Conservation (phyloP, 2,797 vertebrate species). For the Salarias fasciatus region DNA sequence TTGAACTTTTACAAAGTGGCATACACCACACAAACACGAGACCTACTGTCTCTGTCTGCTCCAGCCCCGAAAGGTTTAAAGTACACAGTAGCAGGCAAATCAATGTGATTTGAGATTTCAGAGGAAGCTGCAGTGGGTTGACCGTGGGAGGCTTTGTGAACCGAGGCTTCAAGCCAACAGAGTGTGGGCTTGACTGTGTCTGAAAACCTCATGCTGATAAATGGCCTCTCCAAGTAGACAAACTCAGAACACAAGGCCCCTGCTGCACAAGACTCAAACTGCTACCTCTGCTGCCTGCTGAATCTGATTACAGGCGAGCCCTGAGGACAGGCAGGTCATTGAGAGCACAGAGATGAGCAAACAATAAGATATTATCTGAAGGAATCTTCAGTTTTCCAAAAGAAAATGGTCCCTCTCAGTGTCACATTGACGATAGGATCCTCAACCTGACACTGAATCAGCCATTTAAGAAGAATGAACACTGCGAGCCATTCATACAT, state of each 20-base stretch:
- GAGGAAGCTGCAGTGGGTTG: slow-evolving; percentile 51
- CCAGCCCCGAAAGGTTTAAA: slow-evolving; percentile 40
- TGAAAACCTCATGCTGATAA: slow-evolving; percentile 78
- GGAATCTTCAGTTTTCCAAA: slow-evolving; percentile 89
- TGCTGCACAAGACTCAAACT: slow-evolving; percentile 76
- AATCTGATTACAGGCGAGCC: slow-evolving; percentile 84
- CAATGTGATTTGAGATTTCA: slow-evolving; percentile 61
- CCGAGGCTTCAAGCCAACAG: slow-evolving; percentile 70
- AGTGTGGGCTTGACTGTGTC: slow-evolving; percentile 70
- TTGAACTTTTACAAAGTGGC: slow-evolving; percentile 34
- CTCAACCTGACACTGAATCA: slow-evolving; percentile 90
- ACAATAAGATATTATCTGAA: slow-evolving; percentile 90
- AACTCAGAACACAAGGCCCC: slow-evolving; percentile 75
- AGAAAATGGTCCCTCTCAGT: slow-evolving; percentile 88
- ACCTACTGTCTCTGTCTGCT: slow-evolving; percentile 33
- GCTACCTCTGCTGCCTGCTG: slow-evolving; percentile 80
- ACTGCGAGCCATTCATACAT: slow-evolving; percentile 83
- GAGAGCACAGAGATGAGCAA: slow-evolving; percentile 85
- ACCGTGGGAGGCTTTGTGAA: slow-evolving; percentile 60
- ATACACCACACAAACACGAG: slow-evolving; percentile 15
- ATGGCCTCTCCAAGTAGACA: slow-evolving; percentile 76
- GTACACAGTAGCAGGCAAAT: slow-evolving; percentile 46
- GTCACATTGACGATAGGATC: slow-evolving; percentile 87
- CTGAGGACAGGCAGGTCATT: slow-evolving; percentile 87
- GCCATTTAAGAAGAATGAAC: slow-evolving; percentile 89